Base-by-base conservation (phyloP, 2,113 vertebrate species). In the Aplodontia rufa region DNA sequence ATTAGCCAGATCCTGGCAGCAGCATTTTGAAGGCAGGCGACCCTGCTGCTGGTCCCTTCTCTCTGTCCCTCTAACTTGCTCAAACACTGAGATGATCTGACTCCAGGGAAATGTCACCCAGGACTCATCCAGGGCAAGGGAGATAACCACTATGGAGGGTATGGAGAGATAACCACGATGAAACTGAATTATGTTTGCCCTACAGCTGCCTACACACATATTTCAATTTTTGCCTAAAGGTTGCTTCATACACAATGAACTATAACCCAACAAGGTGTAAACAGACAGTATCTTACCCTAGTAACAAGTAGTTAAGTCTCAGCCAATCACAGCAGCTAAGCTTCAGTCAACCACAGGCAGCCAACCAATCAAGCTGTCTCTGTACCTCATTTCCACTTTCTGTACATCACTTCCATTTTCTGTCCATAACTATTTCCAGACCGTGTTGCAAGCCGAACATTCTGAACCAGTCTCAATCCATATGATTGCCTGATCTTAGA, bases 1-100 rank as follows among this genome's bases (percentile, higher is more conserved):
- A 80, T 96, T 64, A 97, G 95, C 84, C 47, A 86, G 81, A 49
- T 85, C 30, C 49, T 32, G 51, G 30, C 3, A 42, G 37, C 32
- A n/a, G 11, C 17, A 5, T 68, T 82, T 78, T 8, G 1, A 37
- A 82, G 81, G 22, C 5, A 6, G 6, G 13, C 45, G 60, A 14
- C 24, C 76, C 47, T 51, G 35, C 5, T 14, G 1, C 74, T 47
- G 2, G 16, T 4, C 37, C 24, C 72, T 92, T 17, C 53, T 55
- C 14, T 14, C 4, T 2, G 2, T 24, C 11, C 20, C 58, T 68
- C 53, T 62, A 24, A 37, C 4, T 45, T 8, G 24, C 42, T 90
- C n/a, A 3, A 6, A 17, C 8, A 62, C 20, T 49, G 17, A 40
- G 35, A n/a, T 20, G 49, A 45, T 16, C 8, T n/a, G 69, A 75